A percentile compares a stretch with the other conserved stretches of the same genome.
phyloP scores from a whole-genome alignment of 1,140 invertebrate genomes.

The Euglossa dilemma region DNA sequence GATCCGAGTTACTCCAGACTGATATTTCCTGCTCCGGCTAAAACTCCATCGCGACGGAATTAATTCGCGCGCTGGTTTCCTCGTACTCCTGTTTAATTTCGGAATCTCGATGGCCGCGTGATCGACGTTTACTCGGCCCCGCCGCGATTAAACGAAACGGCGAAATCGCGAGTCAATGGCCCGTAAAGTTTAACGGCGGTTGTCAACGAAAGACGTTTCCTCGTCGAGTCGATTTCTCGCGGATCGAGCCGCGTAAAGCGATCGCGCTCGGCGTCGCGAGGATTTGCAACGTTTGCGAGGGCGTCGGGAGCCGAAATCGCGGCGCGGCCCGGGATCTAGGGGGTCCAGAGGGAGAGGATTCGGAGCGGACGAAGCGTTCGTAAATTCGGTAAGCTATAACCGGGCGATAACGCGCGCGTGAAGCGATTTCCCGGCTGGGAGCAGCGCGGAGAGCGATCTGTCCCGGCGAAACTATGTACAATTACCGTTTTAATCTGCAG shows the following conservation, averaged over 20 bases:
- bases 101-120: neutral
- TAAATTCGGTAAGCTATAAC: slow-evolving; percentile 42
- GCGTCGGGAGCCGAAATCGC: neutral
- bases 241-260: slow-evolving; percentile 10
- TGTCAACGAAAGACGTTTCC: slow-evolving; percentile 58
- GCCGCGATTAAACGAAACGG: slow-evolving; percentile 33
- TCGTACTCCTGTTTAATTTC: neutral
- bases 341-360: neutral
- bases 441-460: slow-evolving; percentile 24
- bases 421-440: slow-evolving; percentile 20
- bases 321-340: neutral
- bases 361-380: neutral
- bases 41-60: neutral
- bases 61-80: neutral
- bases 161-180: slow-evolving; percentile 56
- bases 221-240: slow-evolving; percentile 53
- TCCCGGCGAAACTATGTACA: slow-evolving; percentile 44
- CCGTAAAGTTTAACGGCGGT: slow-evolving; percentile 48
- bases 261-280: too few relatives aligned
- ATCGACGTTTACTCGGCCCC: neutral
- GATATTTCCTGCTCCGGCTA: neutral
- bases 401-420: slow-evolving; percentile 15
- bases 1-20: neutral
- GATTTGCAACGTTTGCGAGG: too few relatives aligned
- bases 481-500: slow-evolving; percentile 56